Conservation (phyloP, 2,113 vertebrate species). For the Cervus canadensis region DNA sequence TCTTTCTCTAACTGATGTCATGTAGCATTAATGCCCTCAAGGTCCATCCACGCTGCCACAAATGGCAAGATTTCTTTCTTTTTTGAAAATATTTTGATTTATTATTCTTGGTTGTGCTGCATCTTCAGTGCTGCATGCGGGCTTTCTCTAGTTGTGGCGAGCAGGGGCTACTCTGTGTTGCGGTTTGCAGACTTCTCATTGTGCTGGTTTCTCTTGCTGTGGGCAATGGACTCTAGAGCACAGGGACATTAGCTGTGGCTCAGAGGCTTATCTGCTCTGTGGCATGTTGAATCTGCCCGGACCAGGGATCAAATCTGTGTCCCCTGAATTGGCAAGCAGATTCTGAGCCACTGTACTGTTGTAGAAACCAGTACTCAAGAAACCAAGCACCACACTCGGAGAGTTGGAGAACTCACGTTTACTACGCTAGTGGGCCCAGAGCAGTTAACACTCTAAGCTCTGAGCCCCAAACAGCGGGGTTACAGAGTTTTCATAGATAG, state of each 20-base stretch:
- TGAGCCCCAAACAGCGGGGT: not conserved
- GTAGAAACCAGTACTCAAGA: not conserved
- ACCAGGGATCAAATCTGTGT: not conserved
- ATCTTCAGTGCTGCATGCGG: accelerated
- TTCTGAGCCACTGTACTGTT: not conserved
- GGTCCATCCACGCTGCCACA: not conserved
- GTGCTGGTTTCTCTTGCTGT: not conserved
- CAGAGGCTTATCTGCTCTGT: not conserved
- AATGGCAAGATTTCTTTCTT: not conserved
- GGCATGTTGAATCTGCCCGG: accelerated
- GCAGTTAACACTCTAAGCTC: not conserved
- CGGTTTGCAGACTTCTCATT: not conserved
- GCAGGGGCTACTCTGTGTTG: not conserved
- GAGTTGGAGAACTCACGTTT: not conserved
- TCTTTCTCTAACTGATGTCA: not conserved
- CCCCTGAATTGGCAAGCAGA: not conserved
- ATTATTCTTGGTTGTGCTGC: accelerated
- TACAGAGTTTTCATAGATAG: not conserved
- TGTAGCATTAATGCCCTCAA: not conserved
- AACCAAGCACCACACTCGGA: not conserved
- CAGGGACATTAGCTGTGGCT: not conserved
- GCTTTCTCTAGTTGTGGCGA: not conserved
- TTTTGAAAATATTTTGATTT: not conserved
- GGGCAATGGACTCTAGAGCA: not conserved
- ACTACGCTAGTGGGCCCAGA: accelerated